Percentiles rank a stretch among this genome's conserved stretches.
Evolutionary conservation across 30 jellyfish, hydroid and myxozoan species (phyloP).

Genomic region (Turritopsis rubra): DNA sequence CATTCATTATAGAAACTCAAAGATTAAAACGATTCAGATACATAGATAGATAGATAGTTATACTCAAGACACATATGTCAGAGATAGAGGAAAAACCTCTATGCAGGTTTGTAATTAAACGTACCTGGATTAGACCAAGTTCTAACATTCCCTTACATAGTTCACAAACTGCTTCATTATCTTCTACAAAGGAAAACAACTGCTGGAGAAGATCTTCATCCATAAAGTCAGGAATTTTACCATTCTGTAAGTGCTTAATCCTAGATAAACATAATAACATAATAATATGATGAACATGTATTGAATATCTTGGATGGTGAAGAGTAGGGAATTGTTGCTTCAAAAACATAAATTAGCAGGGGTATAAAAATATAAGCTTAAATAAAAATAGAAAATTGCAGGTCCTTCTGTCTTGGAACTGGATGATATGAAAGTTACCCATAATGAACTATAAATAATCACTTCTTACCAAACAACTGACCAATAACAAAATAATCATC

Average conservation of each 20-base stretch:
- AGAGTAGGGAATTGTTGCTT: not conserved
- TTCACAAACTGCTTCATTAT: not conserved
- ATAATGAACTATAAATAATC: not conserved
- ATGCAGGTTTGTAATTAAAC: not conserved
- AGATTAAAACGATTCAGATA: not conserved
- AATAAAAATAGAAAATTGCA: not conserved
- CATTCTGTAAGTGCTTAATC: conserved; percentile 34
- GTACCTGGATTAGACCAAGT: conserved; percentile 10
- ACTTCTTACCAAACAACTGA: not conserved
- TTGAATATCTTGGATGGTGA: not conserved
- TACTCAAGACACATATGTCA: not conserved
- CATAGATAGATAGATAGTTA: not conserved
- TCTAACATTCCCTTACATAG: conserved; percentile 23
- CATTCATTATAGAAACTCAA: not conserved
- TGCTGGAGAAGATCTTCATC: conserved; percentile 25
- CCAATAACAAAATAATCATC: conserved; percentile 1
- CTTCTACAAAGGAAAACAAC: conserved; percentile 14
- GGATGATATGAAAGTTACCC: too few relatives aligned
- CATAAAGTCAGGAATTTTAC: conserved; percentile 32
- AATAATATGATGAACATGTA: not conserved
- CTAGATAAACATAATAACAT: not conserved
- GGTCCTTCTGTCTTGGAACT: not conserved
- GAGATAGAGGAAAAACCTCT: not conserved
- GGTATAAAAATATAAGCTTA: not conserved
- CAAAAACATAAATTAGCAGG: too few relatives aligned